Evolutionary conservation across 2,113 vertebrate species (phyloP), one percentile per base, ranked within the genome.

Genomic region (Calyptomena viridis): DNA sequence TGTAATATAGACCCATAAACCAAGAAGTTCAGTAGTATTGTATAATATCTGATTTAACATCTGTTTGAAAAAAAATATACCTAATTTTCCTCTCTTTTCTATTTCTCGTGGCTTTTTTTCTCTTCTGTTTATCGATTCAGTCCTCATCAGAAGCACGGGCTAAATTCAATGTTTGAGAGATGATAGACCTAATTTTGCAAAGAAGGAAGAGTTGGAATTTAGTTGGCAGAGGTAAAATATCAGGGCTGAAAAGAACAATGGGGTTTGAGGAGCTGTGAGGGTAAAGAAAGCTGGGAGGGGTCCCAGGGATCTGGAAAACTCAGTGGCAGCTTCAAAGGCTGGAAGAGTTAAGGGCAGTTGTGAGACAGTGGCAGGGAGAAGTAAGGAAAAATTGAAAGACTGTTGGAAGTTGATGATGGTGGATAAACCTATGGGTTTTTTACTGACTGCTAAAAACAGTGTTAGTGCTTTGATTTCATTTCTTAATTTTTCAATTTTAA

Each of bases 101-200:
- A 0, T 44, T 3, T 72, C 6, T 4, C 5, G n/a, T 53, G 35
- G 2, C 2, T 33, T 14, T 2, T 72, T 58, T 6, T 18, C 21
- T 77, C 66, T 89, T 73, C 8, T 46, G 2, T 62, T 81, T 37
- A 64, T 4, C 24, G 8, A 3, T 39, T 59, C 28, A 37, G 8
- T 20, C 4, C 5, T 84, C 5, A 9, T 69, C 13, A 59, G 23
- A 84, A 82, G 63, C 20, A 44, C 0, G 2, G 12, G 4, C 27
- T 69, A 39, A 62, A 67, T 74, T 84, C 28, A 27, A 23, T 4
- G 87, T 84, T 75, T 85, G 47, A 27, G 9, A 56, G 19, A 21
- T 44, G 14, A 24, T 8, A 76, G 59, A 64, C 7, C 2, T 39
- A 5, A 4, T 68, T 87, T 33, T 87, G 72, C 80, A 77, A 42